A percentile compares a stretch with the other conserved stretches of the same genome.
Evolutionary conservation across 2,113 vertebrate genomes (phyloP).

Genomic region (Deroptyus accipitrinus): DNA sequence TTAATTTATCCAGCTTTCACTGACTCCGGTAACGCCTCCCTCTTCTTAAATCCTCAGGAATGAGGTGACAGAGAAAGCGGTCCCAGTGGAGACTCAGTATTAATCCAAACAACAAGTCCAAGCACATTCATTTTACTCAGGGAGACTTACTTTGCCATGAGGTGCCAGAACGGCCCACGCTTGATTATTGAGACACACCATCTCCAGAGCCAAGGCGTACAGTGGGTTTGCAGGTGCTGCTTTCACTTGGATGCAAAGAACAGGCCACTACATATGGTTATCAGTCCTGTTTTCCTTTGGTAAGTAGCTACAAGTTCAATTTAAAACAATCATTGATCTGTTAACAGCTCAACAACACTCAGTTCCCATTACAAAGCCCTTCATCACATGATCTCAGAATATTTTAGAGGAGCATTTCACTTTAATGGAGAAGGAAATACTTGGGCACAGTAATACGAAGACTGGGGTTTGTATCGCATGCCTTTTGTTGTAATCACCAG

Average conservation of each 20-base stretch:
- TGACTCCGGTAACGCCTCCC: not conserved
- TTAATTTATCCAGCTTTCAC: not conserved
- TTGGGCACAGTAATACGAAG: too few relatives aligned
- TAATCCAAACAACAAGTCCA: not conserved
- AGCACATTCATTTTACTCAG: not conserved
- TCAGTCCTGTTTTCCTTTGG: not conserved
- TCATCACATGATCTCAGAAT: not conserved
- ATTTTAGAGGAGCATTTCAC: not conserved
- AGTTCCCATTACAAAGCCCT: not conserved
- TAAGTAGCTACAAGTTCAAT: not conserved
- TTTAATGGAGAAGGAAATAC: not conserved
- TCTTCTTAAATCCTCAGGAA: not conserved
- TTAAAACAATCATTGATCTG: not conserved
- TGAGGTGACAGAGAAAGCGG: rapidly evolving
- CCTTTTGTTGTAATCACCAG: not conserved
- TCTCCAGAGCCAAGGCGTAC: not conserved
- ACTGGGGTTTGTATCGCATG: rapidly evolving
- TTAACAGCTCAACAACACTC: not conserved
- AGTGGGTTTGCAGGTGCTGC: not conserved
- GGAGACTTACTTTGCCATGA: not conserved
- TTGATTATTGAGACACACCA: not conserved
- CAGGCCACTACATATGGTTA: not conserved
- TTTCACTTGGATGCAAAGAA: not conserved
- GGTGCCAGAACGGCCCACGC: not conserved
- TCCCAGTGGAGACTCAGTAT: not conserved